Percentiles rank a stretch among this genome's conserved stretches.
phyloP scores from a whole-genome alignment of 2,888 invertebrate species.

The Smittia sp. region DNA sequence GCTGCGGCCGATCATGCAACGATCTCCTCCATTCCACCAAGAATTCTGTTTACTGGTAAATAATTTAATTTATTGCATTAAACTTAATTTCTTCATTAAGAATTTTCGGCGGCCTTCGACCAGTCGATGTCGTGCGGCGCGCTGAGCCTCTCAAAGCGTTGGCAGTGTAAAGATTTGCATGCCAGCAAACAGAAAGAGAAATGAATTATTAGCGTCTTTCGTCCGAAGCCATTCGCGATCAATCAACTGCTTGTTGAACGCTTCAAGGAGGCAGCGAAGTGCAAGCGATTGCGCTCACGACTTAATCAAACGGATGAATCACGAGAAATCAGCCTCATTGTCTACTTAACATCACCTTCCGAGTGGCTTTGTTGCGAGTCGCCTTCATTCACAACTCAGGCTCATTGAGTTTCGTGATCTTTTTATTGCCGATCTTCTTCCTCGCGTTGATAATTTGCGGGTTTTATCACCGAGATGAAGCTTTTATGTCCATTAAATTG shows the following conservation, averaged over 20 bases:
- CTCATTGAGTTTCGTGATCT: neutral
- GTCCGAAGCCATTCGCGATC: neutral
- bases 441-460: neutral
- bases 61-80: conserved; percentile 40
- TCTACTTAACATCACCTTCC: neutral
- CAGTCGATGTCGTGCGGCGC: neutral
- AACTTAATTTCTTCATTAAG: conserved; percentile 41
- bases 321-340: conserved; percentile 14
- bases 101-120: neutral
- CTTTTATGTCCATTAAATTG: conserved; percentile 4
- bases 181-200: neutral
- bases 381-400: conserved; percentile 24
- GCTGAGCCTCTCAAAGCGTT: neutral
- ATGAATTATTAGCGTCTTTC: neutral
- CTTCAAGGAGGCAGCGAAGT: no score
- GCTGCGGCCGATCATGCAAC: conserved; percentile 3
- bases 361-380: neutral
- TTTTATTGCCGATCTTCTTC: neutral
- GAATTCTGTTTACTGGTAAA: conserved; percentile 22
- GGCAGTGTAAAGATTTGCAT: neutral
- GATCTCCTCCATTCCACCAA: neutral
- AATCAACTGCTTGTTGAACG: conserved; percentile 36
- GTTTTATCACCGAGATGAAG: neutral
- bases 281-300: neutral
- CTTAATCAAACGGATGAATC: neutral